These are phyloP conservation scores for Pica pica DNA, from an alignment of 2,113 vertebrate species.

Conservation along the genomic window DNA sequence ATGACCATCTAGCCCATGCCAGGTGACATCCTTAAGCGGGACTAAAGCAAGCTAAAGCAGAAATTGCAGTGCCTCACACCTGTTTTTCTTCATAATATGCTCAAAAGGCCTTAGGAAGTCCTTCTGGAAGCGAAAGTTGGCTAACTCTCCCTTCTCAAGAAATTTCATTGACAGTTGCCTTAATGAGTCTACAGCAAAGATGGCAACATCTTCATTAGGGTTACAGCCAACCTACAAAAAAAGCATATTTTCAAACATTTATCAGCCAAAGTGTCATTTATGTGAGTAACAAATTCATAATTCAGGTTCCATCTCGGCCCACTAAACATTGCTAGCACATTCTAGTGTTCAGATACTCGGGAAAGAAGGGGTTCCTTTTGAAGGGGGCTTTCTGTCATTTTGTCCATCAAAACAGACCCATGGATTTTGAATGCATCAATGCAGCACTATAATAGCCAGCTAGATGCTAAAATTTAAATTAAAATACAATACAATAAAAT, in stretches of 20 bases:
- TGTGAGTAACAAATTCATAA: not conserved
- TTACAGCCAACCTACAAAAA: slow-evolving; percentile 90
- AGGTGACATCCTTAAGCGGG: not conserved
- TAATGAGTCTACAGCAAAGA: slow-evolving; percentile 95
- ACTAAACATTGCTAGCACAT: not conserved
- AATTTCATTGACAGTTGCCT: slow-evolving; percentile 98
- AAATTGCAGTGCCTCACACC: slow-evolving; percentile 65
- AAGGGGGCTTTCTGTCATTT: not conserved
- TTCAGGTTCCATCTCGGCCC: not conserved
- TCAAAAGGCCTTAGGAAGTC: slow-evolving; percentile 97
- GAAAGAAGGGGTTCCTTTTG: not conserved
- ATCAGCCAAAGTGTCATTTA: not conserved
- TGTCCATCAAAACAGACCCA: not conserved
- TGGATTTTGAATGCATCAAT: not conserved
- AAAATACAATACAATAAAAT: not conserved
- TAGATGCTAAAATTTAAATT: not conserved
- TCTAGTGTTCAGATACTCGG: not conserved
- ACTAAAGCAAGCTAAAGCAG: not conserved
- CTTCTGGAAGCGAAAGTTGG: slow-evolving; percentile 98
- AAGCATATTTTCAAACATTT: not conserved
- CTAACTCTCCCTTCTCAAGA: slow-evolving; percentile 95
- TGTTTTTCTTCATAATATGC: slow-evolving; percentile 98
- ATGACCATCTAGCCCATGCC: not conserved
- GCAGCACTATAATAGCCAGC: not conserved
- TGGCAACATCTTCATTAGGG: slow-evolving; percentile 96